Base-by-base conservation (phyloP, 2,797 vertebrate genomes). In the Rhinophrynus dorsalis region DNA sequence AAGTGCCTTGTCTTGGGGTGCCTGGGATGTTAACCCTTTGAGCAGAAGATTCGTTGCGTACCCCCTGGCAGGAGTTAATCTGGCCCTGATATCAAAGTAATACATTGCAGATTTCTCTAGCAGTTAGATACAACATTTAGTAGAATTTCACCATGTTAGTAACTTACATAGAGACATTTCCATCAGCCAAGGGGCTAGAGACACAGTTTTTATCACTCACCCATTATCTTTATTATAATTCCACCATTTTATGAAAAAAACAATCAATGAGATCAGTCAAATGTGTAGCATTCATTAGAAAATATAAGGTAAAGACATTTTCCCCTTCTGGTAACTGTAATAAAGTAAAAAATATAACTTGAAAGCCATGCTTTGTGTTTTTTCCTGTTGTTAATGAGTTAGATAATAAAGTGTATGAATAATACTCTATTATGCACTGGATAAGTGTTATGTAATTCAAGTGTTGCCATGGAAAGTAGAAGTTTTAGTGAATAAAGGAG, bases 381-480 rank as follows among this genome's bases (percentile, higher is more conserved):
- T 9, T 1, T 44, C 6, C 27, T 55, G 20, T 8, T 18, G 50
- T 71, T 55, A 48, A 37, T 71, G 24, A 50, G 42, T 64, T 57
- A 56, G 44, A 51, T 45, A 55, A 48, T 48, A 57, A 63, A 64
- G 51, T 38, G 51, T 24, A 44, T 23, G 38, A 54, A 47, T 50
- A 70, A 70, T 63, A 12, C 24, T 44, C 40, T 55, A 64, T 72
- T 72, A n/a, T n/a, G n/a, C 61, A 58, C 18, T 9, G 24, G 33
- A 40, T 21, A 73, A 73, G 54, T 66, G 62, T 65, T 54, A 58
- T 65, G 54, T 52, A 66, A 73, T 73, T 66, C 69, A 73, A 50
- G 45, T 66, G 60, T 73, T 66, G 69, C 48, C 62, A 73, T 73
- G 62, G 69, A 66, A 73, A 73, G 69, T 60, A 11, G 35, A 73